Evolutionary conservation across 2,113 vertebrate species (phyloP), one percentile per base, ranked within the genome.

Genomic region (Cynoglossus semilaevis): DNA sequence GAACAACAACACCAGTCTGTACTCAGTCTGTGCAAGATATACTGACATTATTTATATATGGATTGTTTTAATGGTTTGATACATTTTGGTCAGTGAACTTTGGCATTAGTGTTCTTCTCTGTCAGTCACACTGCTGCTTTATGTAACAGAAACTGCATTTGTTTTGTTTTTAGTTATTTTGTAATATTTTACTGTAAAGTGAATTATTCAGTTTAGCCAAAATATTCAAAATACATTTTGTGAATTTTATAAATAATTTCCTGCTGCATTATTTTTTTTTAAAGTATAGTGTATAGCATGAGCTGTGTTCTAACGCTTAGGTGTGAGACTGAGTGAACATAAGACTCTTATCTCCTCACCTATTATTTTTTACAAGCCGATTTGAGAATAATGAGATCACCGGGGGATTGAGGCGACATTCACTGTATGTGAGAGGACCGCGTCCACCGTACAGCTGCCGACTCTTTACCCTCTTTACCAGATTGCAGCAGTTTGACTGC

Each of bases 351-450:
- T 36, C 64, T 37, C 29, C 51, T 58, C 3, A 43, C 48, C 41
- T 37, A 45, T 52, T 58, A 40, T 68, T 54, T 62, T 47, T 51
- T 4, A 17, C 51, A 70, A 83, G 61, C 63, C 43, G 51, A 63
- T 73, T 75, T 38, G 36, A 51, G 43, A 83, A 62, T 74, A 79
- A 76, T 58, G 57, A 76, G 66, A 51, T 77, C 58, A 76, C 18
- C 1, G 0, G 9, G 45, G 58, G 45, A 74, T 72, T 66, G 59
- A 56, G 60, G 56, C 53, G 2, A 54, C 47, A 29, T 29, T 29
- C 6, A 29, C 22, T 29, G 34, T 52, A 44, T 58, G 70, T 60
- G 40, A 45, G 38, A 68, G 75, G 61, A 46, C 16, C 14, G 8
- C 9, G 15, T 17, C 48, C 46, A 15, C 22, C 57, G 41, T 8